Conservation (phyloP, 1,140 invertebrate genomes). For the Battus philenor region DNA sequence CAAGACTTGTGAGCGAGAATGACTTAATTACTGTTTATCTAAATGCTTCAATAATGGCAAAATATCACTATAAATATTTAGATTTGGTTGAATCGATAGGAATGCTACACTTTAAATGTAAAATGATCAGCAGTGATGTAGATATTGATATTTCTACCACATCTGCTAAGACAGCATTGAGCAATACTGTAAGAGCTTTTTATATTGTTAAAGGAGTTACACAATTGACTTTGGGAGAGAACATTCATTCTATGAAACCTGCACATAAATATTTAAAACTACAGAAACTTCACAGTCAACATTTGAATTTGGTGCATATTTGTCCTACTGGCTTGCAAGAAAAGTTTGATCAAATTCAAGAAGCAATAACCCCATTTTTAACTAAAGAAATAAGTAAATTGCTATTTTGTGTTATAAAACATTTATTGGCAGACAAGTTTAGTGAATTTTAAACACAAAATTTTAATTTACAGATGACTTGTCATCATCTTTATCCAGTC, state of each 20-base stretch:
- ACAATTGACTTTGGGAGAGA: constrained; percentile 61
- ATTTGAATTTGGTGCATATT: constrained; percentile 24
- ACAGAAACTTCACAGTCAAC: constrained; percentile 12
- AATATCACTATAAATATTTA: constrained; percentile 67
- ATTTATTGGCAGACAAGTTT: constrained; percentile 3
- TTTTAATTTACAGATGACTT: constrained; percentile 51
- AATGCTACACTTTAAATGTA: constrained; percentile 66
- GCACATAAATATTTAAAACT: constrained; percentile 44
- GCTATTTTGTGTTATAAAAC: constrained; percentile 2
- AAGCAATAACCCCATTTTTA: constrained; percentile 60
- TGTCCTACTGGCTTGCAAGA: constrained; percentile 61
- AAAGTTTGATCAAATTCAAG: constrained; percentile 62
- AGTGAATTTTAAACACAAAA: constrained; percentile 8
- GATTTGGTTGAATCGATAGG: constrained; percentile 50
- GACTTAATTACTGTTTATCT: constrained; percentile 65
- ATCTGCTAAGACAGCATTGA: constrained; percentile 6
- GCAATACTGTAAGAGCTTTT: constrained; percentile 42
- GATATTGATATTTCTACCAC: neutral
- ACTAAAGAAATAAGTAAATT: constrained; percentile 62
- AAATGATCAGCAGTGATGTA: constrained; percentile 36
- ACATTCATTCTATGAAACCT: constrained; percentile 56
- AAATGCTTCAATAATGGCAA: constrained; percentile 43
- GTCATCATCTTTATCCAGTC: constrained; percentile 47
- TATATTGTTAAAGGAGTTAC: constrained; percentile 68
- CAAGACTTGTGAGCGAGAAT: constrained; percentile 57